A percentile compares a stretch with the other conserved stretches of the same genome.
phyloP scores from a whole-genome alignment of 2,888 invertebrate species.

The Holacanthella duospinosa region DNA sequence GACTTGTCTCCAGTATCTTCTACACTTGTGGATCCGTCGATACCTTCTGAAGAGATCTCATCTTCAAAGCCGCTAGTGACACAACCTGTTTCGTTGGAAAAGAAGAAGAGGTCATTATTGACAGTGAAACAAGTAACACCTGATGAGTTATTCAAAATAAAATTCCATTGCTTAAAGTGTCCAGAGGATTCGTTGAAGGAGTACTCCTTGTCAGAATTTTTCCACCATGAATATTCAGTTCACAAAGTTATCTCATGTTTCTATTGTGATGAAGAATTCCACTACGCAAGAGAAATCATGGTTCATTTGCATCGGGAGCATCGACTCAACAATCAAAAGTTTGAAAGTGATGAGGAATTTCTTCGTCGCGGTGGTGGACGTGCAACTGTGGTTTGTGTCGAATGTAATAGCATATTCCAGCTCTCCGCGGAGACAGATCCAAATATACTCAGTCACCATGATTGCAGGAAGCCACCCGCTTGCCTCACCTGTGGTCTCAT shows the following conservation, averaged over 20 bases:
- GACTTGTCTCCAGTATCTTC: not conserved
- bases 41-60: not conserved
- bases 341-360: constrained; percentile 57
- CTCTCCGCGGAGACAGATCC: constrained; percentile 11
- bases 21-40: not conserved
- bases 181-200: not conserved
- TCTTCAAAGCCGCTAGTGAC: not conserved
- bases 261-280: constrained; percentile 72
- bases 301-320: constrained; percentile 68
- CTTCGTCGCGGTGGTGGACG: constrained; percentile 41
- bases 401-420: constrained; percentile 23
- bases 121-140: not conserved
- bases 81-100: not conserved
- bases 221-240: constrained; percentile 62
- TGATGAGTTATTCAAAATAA: not conserved
- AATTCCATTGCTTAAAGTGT: constrained; percentile 10
- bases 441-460: constrained; percentile 16
- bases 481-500: constrained; percentile 20
- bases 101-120: not conserved
- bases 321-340: constrained; percentile 60
- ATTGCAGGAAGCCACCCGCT: constrained; percentile 19
- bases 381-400: constrained; percentile 20
- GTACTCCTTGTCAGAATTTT: constrained; percentile 7
- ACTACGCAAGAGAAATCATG: constrained; percentile 64
- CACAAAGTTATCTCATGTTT: constrained; percentile 72